Evolutionary conservation across 2,113 vertebrate genomes (phyloP).

Genomic region (Pteropus alecto): DNA sequence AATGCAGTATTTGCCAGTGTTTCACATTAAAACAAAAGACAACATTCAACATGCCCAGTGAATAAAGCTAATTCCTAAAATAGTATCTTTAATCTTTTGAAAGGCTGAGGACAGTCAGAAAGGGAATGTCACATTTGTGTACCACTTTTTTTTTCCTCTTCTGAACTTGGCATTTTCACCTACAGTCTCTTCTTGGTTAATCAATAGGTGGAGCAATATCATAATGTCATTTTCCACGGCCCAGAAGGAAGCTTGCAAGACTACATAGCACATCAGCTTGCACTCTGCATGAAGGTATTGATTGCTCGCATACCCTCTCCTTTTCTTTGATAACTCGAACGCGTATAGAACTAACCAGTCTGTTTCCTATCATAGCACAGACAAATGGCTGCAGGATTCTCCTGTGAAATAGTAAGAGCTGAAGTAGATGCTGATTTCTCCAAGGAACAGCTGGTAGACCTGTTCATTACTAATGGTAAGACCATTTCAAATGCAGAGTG

Average conservation of each 20-base stretch:
- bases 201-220: slow-evolving; percentile 93
- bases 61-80: background rate
- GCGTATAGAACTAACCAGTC: slow-evolving; percentile 42
- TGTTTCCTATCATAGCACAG: slow-evolving; percentile 86
- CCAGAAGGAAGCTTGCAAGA: slow-evolving; percentile 96
- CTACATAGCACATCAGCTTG: slow-evolving; percentile 89
- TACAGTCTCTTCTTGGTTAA: slow-evolving; percentile 45
- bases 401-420: slow-evolving; percentile 91
- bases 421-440: slow-evolving; percentile 90
- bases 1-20: background rate
- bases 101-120: background rate
- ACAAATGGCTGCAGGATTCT: slow-evolving; percentile 87
- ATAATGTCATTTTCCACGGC: slow-evolving; percentile 94
- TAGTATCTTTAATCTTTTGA: background rate
- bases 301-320: background rate
- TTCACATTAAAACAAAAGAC: background rate
- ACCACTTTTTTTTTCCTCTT: background rate
- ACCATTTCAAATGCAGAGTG: slow-evolving; percentile 14
- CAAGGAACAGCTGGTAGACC: slow-evolving; percentile 93
- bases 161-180: background rate
- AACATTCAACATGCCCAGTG: background rate
- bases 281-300: slow-evolving; percentile 90
- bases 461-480: slow-evolving; percentile 93
- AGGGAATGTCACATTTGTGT: background rate
- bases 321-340: background rate